Evolutionary conservation across 2,888 invertebrate species (phyloP).

Genomic region (Encarsia formosa): DNA sequence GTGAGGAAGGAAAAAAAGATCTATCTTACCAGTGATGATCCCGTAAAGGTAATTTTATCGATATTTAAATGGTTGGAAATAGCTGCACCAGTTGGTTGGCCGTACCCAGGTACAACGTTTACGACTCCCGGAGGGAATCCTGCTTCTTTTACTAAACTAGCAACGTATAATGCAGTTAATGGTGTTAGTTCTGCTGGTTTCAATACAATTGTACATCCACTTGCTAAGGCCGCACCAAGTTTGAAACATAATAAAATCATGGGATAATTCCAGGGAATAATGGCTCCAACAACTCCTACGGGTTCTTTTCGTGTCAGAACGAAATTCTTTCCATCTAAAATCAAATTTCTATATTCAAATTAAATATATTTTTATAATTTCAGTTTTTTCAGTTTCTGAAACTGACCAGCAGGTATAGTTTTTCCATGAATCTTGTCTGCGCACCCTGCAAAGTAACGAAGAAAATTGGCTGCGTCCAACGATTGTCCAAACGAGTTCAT

Average conservation of each 20-base stretch:
- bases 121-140: constrained; percentile 58
- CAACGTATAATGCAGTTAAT: constrained; percentile 57
- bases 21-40: constrained; percentile 53
- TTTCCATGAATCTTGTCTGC: constrained; percentile 58
- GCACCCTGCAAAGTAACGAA: constrained; percentile 60
- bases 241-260: constrained; percentile 77
- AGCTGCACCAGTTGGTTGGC: constrained; percentile 55
- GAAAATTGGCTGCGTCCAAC: constrained; percentile 31
- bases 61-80: constrained; percentile 54
- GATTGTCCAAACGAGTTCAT: constrained; percentile 45
- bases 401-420: constrained; percentile 41
- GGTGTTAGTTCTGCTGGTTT: constrained; percentile 63
- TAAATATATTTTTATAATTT: too few relatives aligned
- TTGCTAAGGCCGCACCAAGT: constrained; percentile 59
- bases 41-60: constrained; percentile 56
- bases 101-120: constrained; percentile 57
- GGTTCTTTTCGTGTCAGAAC: constrained; percentile 68
- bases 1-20: too few relatives aligned
- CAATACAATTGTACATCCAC: constrained; percentile 71
- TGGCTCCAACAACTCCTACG: constrained; percentile 71
- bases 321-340: constrained; percentile 58
- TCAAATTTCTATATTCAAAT: too few relatives aligned
- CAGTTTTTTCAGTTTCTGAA: too few relatives aligned
- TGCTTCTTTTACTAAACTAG: constrained; percentile 55
- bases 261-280: constrained; percentile 78